Conservation (phyloP, 2,113 vertebrate genomes). For the Bos javanicus region DNA sequence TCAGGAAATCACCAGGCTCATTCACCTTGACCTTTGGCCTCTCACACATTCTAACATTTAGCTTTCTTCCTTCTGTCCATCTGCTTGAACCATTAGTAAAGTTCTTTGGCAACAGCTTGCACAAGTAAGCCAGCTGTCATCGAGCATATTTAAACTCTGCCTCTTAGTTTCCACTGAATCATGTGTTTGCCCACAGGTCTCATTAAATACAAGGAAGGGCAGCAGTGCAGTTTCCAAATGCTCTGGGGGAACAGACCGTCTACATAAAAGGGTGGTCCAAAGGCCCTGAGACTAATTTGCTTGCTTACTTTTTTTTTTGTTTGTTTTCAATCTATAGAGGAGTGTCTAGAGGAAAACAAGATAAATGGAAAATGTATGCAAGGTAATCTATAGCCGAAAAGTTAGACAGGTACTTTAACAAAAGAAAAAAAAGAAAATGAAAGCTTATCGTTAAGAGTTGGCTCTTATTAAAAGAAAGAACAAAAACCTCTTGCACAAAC, state of each 20-base stretch:
- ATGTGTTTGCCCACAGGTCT: constrained; percentile 81
- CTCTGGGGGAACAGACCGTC: constrained; percentile 46
- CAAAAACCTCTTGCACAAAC: not conserved
- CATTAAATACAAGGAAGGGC: constrained; percentile 80
- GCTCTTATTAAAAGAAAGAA: not conserved
- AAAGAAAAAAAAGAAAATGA: not conserved
- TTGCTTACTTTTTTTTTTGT: not conserved
- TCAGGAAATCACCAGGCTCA: constrained; percentile 85
- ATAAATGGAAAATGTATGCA: rapidly evolving
- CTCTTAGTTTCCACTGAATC: constrained; percentile 83
- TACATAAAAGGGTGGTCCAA: constrained; percentile 62
- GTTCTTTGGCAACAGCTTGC: constrained; percentile 81
- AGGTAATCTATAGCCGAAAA: not conserved
- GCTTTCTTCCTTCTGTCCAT: constrained; percentile 85
- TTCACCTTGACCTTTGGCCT: constrained; percentile 86
- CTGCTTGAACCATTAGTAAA: constrained; percentile 87
- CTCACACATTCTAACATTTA: constrained; percentile 86
- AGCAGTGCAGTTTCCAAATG: constrained; percentile 66
- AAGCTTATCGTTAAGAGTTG: constrained; percentile 25
- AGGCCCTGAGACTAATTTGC: not conserved
- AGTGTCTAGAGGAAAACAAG: not conserved
- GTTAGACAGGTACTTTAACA: not conserved
- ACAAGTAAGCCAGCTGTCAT: constrained; percentile 86
- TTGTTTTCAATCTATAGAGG: not conserved
- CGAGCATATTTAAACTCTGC: constrained; percentile 84